phyloP scores from a whole-genome alignment of 2,888 invertebrate species.

The Agriopis leucophaearia region DNA sequence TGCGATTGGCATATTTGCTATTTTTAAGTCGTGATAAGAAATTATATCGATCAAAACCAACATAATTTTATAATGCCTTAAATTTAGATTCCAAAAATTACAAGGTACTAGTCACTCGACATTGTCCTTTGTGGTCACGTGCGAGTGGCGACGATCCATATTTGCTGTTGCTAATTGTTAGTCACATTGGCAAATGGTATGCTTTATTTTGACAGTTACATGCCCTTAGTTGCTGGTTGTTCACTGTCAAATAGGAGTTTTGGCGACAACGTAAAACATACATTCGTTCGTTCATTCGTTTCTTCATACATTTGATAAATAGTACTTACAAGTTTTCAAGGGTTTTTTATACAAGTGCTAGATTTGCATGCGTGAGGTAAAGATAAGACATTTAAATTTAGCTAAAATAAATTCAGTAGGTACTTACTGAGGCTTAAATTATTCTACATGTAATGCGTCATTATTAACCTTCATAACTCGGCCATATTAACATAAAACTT shows the following conservation, averaged over 20 bases:
- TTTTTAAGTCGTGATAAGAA: too few species aligned
- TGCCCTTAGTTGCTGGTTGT: not conserved
- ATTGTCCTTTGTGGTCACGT: constrained; percentile 20
- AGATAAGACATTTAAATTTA: not conserved
- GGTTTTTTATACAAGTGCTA: too few species aligned
- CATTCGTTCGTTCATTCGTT: too few species aligned
- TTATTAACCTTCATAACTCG: not conserved
- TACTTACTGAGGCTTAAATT: not conserved
- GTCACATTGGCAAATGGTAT: constrained; percentile 14
- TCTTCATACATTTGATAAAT: too few species aligned
- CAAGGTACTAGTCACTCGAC: not conserved
- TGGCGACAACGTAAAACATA: not conserved
- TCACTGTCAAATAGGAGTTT: not conserved
- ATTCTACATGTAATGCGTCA: not conserved
- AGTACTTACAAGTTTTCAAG: too few species aligned
- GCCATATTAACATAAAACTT: too few species aligned
- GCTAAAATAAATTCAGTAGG: not conserved
- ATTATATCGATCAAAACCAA: too few species aligned
- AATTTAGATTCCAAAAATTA: too few species aligned
- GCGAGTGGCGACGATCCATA: constrained; percentile 27
- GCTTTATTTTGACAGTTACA: constrained; percentile 21
- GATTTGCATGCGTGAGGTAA: not conserved
- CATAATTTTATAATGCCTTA: too few species aligned
- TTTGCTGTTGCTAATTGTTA: constrained; percentile 22
- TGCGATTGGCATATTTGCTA: too few species aligned